phyloP scores from a whole-genome alignment of 2,797 vertebrate genomes.

The Falco concolor region DNA sequence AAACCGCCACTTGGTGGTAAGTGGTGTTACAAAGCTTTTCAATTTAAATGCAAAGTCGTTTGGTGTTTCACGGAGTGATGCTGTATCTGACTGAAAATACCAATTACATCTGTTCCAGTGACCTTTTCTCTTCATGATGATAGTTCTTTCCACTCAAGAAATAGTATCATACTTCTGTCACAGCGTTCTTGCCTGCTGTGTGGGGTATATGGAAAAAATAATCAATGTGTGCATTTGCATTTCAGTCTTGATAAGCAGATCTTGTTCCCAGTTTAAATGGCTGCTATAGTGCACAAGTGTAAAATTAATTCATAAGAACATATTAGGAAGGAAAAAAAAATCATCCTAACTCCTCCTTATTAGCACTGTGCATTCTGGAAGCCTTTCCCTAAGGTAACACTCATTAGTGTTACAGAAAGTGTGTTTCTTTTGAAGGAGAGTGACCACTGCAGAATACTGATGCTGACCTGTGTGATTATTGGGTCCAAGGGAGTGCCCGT shows the following conservation, averaged over 20 bases:
- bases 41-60: background rate
- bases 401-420: background rate
- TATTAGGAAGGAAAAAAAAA: background rate
- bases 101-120: background rate
- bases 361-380: background rate
- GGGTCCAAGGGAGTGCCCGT: background rate
- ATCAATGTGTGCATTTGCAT: background rate
- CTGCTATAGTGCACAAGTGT: background rate
- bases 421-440: background rate
- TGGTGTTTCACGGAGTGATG: background rate
- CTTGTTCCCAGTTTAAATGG: background rate
- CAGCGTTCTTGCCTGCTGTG: background rate
- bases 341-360: background rate
- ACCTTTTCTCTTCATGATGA: background rate
- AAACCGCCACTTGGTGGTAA: slow-evolving; percentile 83
- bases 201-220: background rate
- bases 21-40: background rate
- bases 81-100: background rate
- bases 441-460: background rate
- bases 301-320: background rate
- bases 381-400: background rate
- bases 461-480: fast-evolving
- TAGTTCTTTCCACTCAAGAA: background rate
- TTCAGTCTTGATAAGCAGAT: background rate
- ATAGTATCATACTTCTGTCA: fast-evolving